phyloP scores from a whole-genome alignment of 2,113 vertebrate species.

The Planiliza haematocheilus region DNA sequence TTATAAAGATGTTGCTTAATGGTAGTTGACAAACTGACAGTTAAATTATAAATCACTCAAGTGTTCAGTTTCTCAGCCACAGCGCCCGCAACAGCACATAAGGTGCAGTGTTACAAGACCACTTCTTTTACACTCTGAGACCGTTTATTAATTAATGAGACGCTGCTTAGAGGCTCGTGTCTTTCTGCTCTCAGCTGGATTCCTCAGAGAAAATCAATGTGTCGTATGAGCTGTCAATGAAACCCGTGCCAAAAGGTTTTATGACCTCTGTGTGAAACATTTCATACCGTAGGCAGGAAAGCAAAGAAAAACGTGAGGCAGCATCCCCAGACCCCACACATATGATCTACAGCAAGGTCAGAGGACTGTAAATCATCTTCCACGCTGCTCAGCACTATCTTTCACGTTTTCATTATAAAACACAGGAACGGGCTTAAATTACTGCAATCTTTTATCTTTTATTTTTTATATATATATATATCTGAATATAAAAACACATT shows the following conservation, averaged over 20 bases:
- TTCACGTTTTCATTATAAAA: conserved; percentile 46
- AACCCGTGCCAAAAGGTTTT: conserved; percentile 32
- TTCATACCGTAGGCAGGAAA: conserved; percentile 35
- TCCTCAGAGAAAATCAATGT: conserved; percentile 74
- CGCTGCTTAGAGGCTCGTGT: conserved; percentile 59
- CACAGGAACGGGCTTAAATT: conserved; percentile 36
- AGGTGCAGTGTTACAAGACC: conserved; percentile 37
- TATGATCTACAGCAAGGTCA: background rate
- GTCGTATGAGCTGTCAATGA: conserved; percentile 62
- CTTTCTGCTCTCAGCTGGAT: conserved; percentile 55
- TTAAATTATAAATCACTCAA: conserved; percentile 13
- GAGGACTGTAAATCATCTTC: background rate
- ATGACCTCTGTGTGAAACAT: conserved; percentile 45
- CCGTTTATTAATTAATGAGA: conserved; percentile 78
- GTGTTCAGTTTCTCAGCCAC: conserved; percentile 24
- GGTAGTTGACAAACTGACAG: background rate
- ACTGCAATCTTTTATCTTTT: conserved; percentile 12
- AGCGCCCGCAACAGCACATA: conserved; percentile 34
- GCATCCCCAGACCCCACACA: background rate
- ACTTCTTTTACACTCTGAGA: conserved; percentile 47
- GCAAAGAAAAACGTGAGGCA: conserved; percentile 49
- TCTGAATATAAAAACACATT: conserved; percentile 31
- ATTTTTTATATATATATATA: conserved; percentile 7
- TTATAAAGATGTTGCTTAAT: conserved; percentile 18
- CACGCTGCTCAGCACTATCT: conserved; percentile 21